Evolutionary conservation across 2,888 invertebrate genomes (phyloP).

Genomic region (Pardosa pseudoannulata): DNA sequence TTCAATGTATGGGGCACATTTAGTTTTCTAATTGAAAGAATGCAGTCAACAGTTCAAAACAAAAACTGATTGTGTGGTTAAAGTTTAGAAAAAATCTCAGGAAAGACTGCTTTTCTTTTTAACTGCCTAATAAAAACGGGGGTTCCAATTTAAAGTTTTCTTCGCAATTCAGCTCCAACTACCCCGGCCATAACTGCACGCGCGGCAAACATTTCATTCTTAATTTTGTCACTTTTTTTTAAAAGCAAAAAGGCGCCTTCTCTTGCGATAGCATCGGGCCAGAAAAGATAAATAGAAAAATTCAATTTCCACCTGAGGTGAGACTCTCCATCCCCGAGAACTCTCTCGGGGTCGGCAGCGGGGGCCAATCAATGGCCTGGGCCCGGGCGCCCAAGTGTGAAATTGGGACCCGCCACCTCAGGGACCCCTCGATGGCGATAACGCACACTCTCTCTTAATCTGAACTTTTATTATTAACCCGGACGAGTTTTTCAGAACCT

Average conservation of each 20-base stretch:
- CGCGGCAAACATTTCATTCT: too few species aligned
- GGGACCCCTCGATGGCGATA: constrained; percentile 58
- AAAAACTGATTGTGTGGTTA: too few species aligned
- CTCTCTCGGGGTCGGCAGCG: background rate
- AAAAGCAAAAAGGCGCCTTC: background rate
- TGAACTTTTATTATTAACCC: constrained; percentile 64
- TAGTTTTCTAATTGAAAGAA: too few species aligned
- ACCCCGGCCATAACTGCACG: too few species aligned
- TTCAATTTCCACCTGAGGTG: constrained; percentile 17
- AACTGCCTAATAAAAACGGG: too few species aligned
- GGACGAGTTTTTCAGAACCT: background rate
- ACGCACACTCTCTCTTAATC: constrained; percentile 40
- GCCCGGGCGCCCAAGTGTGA: constrained; percentile 70
- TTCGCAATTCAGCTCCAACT: too few species aligned
- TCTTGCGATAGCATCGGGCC: background rate
- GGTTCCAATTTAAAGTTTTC: too few species aligned
- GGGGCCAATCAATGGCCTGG: constrained; percentile 37
- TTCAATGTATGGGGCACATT: too few species aligned
- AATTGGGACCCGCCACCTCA: constrained; percentile 61
- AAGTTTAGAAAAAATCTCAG: too few species aligned
- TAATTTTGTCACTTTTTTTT: too few species aligned
- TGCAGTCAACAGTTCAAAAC: too few species aligned
- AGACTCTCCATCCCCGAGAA: background rate
- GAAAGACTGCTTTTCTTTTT: too few species aligned
- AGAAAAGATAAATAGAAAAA: background rate